phyloP scores from a whole-genome alignment of 2,888 invertebrate species.

The Antheraea yamamai region DNA sequence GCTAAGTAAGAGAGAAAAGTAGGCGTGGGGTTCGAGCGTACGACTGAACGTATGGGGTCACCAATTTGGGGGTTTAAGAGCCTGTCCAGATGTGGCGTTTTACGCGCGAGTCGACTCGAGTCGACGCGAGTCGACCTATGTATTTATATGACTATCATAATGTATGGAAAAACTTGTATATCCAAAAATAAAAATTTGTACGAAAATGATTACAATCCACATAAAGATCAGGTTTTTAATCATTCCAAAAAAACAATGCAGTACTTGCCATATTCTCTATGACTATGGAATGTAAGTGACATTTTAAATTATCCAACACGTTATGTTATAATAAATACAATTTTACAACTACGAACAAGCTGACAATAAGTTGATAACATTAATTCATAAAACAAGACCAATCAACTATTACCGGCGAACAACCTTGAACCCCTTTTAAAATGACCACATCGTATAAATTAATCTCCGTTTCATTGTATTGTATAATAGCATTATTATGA shows the following conservation, averaged over 20 bases:
- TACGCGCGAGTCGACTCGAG: too few relatives aligned
- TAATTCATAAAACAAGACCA: conserved; percentile 27
- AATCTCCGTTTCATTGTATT: neutral
- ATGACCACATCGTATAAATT: conserved; percentile 30
- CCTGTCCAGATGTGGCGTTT: too few relatives aligned
- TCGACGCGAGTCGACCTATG: too few relatives aligned
- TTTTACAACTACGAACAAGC: neutral
- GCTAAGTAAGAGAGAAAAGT: too few relatives aligned
- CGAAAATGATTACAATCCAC: too few relatives aligned
- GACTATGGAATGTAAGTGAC: neutral
- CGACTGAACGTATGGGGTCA: too few relatives aligned
- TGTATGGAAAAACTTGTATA: too few relatives aligned
- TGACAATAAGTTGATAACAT: conserved; percentile 22
- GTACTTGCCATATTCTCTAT: neutral
- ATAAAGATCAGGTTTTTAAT: neutral
- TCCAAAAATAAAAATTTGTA: too few relatives aligned
- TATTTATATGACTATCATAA: too few relatives aligned
- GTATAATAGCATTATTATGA: neutral
- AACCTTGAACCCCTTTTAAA: conserved; percentile 60
- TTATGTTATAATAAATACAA: neutral
- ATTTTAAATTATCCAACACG: neutral
- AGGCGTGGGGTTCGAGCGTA: too few relatives aligned
- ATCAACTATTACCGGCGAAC: conserved; percentile 47
- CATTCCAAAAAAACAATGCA: neutral
- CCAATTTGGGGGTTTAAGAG: too few relatives aligned